Evolutionary conservation across 1,140 invertebrate genomes (phyloP).

Genomic region (Periplaneta americana): DNA sequence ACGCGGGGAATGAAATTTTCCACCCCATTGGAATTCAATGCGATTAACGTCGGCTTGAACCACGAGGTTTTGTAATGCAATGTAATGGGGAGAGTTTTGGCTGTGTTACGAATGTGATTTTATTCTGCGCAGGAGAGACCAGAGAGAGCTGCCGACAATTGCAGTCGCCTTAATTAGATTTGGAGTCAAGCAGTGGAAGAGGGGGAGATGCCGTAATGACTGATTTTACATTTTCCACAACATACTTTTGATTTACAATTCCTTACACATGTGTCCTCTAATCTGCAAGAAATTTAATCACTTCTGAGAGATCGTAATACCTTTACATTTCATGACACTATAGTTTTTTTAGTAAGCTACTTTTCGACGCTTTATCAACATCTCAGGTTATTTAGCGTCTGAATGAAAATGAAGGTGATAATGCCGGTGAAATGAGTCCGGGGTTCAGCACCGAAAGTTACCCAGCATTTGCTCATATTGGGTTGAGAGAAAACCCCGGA

Average conservation of each 20-base stretch:
- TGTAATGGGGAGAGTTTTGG: slow-evolving; percentile 16
- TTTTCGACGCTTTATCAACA: no score
- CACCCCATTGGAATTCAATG: slow-evolving; percentile 31
- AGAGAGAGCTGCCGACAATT: slow-evolving; percentile 4
- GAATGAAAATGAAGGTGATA: no score
- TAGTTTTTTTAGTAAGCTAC: no score
- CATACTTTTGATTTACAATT: not conserved
- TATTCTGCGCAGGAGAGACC: slow-evolving; percentile 10
- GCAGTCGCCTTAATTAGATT: slow-evolving; percentile 23
- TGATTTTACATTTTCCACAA: slow-evolving; percentile 18
- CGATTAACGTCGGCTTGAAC: slow-evolving; percentile 24
- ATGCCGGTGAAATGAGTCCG: no score
- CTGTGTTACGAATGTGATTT: slow-evolving; percentile 23
- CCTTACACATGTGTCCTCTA: no score
- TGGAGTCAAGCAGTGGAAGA: slow-evolving; percentile 24
- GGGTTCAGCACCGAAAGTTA: no score
- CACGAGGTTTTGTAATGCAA: slow-evolving; percentile 21
- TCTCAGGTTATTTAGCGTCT: no score
- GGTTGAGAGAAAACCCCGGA: no score
- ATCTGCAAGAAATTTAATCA: no score
- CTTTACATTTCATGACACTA: no score
- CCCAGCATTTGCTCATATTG: no score
- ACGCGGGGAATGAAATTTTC: slow-evolving; percentile 27
- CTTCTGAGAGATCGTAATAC: no score
- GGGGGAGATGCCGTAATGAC: slow-evolving; percentile 43